Evolutionary conservation across 1,140 invertebrate genomes (phyloP).

Genomic region (Brachionus paranguensis): DNA sequence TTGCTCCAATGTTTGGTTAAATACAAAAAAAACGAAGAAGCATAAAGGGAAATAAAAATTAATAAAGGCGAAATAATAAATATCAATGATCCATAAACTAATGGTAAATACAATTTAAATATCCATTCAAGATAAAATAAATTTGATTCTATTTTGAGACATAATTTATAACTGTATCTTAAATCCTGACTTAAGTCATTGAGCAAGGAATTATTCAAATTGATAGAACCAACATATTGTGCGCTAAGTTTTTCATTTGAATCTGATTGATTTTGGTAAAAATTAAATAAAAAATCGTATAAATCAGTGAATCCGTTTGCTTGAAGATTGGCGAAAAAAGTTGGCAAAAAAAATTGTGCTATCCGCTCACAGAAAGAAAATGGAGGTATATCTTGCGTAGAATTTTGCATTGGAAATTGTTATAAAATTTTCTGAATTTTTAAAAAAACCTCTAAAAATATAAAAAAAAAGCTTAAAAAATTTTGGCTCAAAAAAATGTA

Average conservation of each 20-base stretch:
- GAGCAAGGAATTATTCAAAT: not conserved
- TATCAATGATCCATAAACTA: not conserved
- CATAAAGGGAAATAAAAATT: slow-evolving; percentile 19
- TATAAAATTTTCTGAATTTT: not conserved
- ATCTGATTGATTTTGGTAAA: not conserved
- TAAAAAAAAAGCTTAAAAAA: not conserved
- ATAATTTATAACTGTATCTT: not conserved
- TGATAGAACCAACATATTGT: not conserved
- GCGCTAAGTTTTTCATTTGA: not conserved
- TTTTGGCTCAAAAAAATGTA: not conserved
- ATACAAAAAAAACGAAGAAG: slow-evolving; percentile 14
- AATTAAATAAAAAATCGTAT: not conserved
- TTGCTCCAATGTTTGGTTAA: slow-evolving; percentile 33
- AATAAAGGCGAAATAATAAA: not conserved
- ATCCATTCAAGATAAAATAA: slow-evolving; percentile 32
- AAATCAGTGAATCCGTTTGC: not conserved
- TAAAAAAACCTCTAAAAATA: not conserved
- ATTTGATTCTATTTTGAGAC: slow-evolving; percentile 26
- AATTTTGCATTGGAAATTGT: not conserved
- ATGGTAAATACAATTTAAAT: not conserved
- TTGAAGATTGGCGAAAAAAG: not conserved
- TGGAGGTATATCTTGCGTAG: not conserved
- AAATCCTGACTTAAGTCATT: not conserved
- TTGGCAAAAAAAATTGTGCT: not conserved
- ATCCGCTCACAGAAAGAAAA: not conserved